Base-by-base conservation (phyloP, 1,140 invertebrate genomes). In the Papilio aristodemus region DNA sequence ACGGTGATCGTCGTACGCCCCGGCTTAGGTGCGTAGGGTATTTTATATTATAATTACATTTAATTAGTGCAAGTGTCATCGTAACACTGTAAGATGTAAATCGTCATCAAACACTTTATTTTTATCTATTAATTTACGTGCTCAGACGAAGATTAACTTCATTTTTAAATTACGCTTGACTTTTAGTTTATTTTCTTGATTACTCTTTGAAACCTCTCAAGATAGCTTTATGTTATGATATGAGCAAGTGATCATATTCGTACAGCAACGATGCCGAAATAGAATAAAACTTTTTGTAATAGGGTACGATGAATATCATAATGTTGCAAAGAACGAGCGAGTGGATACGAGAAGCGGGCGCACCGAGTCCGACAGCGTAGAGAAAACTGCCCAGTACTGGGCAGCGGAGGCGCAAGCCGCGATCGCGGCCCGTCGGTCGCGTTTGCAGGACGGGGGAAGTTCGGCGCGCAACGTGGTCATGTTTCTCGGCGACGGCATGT, bases 401-500 rank as follows among this genome's bases (percentile, higher is more conserved):
- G 13, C 14, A 6, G 38, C 19, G 9, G 60, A 63, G 19, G 60
- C 60, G 37, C 60, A 63, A 8, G 38, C 38, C 6, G 38, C 17
- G 14, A 10, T 63, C 9, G 3, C 19, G 5, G 38, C 38, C 13
- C 9, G 60, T 0, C 60, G 17, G 1, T 10, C 37, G 22, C 60
- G 60, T 4, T n/a, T 63, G 37, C 0, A 0, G 4, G 4, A 9
- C 9, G 1, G 14, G 43, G 43, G 17, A 0, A 17, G 46, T 1
- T 8, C 19, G 19, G 46, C 60, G 17, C 60, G 60, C 38, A 63
- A 43, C 19, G 60, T 63, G 10, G 38, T 63, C 14, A 39, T 63
- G 60, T 63, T 63, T 38, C 19, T 63, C 3, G 60, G 60, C 38
- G 60, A 63, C 19, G 60, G 60, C 60, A 63, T 63, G 60, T 63